Evolutionary conservation across 1,140 invertebrate genomes (phyloP).

Genomic region (Hetaerina americana): DNA sequence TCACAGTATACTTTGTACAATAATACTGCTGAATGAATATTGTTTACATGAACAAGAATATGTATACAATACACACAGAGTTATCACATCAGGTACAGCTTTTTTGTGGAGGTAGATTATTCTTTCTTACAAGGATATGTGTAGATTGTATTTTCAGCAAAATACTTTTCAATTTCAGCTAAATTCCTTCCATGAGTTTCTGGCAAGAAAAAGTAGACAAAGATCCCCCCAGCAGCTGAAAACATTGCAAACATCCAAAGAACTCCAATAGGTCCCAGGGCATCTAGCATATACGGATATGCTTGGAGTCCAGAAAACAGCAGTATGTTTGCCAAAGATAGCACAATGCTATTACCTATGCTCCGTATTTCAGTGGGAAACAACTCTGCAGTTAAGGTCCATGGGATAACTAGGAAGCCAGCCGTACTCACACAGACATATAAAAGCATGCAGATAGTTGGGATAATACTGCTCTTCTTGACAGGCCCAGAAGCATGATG

Average conservation of each 20-base stretch:
- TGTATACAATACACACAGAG: no score
- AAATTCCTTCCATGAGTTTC: slow-evolving; percentile 58
- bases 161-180: slow-evolving; percentile 51
- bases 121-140: background rate
- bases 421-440: slow-evolving; percentile 60
- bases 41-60: no score
- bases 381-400: slow-evolving; percentile 61
- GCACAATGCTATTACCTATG: background rate
- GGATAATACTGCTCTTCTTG: slow-evolving; percentile 26
- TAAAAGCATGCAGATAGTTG: slow-evolving; percentile 44
- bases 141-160: slow-evolving; percentile 16
- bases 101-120: no score
- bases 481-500: no score
- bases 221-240: slow-evolving; percentile 39
- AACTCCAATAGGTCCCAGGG: slow-evolving; percentile 32
- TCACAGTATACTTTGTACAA: no score
- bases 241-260: slow-evolving; percentile 57
- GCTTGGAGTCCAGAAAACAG: background rate
- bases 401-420: slow-evolving; percentile 55
- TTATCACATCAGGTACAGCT: no score
- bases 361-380: slow-evolving; percentile 43
- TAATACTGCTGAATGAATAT: no score
- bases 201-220: slow-evolving; percentile 47
- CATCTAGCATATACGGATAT: background rate
- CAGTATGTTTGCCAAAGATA: background rate